A percentile compares a stretch with the other conserved stretches of the same genome.
Evolutionary conservation across 2,888 invertebrate species (phyloP).

Genomic region (Metellina segmentata): DNA sequence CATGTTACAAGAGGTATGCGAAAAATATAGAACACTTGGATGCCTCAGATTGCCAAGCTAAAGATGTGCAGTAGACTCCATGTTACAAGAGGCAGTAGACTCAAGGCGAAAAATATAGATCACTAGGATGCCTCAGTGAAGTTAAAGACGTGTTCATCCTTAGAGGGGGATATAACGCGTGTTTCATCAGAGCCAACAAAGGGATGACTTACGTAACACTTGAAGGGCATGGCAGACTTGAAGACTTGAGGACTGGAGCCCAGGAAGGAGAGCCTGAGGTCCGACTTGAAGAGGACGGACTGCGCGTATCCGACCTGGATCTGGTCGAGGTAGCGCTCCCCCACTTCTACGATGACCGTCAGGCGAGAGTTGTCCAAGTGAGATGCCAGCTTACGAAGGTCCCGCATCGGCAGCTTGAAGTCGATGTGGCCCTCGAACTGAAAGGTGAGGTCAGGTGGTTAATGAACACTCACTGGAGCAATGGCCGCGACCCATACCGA

Average conservation of each 20-base stretch:
- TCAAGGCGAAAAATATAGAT: too few species aligned
- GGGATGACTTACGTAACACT: constrained; percentile 86
- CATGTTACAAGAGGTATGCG: too few species aligned
- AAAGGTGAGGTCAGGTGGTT: background rate
- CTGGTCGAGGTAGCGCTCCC: constrained; percentile 92
- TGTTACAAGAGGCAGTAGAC: too few species aligned
- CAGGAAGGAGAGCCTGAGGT: constrained; percentile 90
- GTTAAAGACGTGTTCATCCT: too few species aligned
- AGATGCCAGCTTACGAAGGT: constrained; percentile 57
- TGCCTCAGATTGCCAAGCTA: too few species aligned
- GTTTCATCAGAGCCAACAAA: background rate
- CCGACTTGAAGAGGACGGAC: constrained; percentile 93
- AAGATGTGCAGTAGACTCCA: too few species aligned
- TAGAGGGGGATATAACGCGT: too few species aligned
- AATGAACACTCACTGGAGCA: too few species aligned
- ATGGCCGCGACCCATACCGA: too few species aligned
- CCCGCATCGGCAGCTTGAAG: constrained; percentile 61
- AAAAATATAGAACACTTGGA: too few species aligned
- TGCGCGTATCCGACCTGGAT: constrained; percentile 92
- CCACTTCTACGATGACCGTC: constrained; percentile 91
- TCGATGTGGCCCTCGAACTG: constrained; percentile 69
- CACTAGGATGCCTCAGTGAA: too few species aligned
- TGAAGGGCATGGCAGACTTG: constrained; percentile 96
- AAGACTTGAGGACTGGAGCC: constrained; percentile 96
- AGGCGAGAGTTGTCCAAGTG: constrained; percentile 87